These are phyloP conservation scores for Myotis pilosus DNA, from an alignment of 2,797 vertebrate species.

Conservation along the genomic window DNA sequence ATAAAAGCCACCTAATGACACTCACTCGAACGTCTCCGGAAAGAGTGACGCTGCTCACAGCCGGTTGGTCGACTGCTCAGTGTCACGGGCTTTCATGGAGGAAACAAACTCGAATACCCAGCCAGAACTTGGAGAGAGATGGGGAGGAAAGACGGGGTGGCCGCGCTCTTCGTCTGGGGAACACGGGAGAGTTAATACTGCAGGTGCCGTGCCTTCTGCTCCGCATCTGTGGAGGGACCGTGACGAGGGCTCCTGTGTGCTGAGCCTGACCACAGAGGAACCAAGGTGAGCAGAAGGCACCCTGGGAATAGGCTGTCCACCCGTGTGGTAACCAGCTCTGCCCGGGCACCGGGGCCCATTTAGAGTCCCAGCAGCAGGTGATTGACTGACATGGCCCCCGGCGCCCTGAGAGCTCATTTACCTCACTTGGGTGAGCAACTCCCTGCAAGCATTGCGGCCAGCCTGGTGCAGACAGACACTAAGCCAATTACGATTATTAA, in stretches of 20 bases:
- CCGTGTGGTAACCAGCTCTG: not conserved
- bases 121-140: rapidly evolving
- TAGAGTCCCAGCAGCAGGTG: not conserved
- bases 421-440: not conserved
- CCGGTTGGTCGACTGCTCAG: rapidly evolving
- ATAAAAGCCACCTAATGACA: rapidly evolving
- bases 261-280: not conserved
- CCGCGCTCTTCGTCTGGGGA: rapidly evolving
- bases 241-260: rapidly evolving
- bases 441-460: rapidly evolving
- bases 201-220: rapidly evolving
- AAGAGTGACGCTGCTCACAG: rapidly evolving
- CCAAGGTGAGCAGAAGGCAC: not conserved
- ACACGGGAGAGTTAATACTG: rapidly evolving
- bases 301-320: rapidly evolving
- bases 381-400: rapidly evolving
- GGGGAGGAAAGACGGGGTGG: rapidly evolving
- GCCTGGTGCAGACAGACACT: not conserved
- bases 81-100: rapidly evolving
- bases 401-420: not conserved
- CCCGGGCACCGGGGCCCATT: rapidly evolving
- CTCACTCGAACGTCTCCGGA: rapidly evolving
- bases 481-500: rapidly evolving
- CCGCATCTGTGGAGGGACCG: rapidly evolving
- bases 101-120: rapidly evolving